These are phyloP conservation scores for Drosophila dives DNA, from an alignment of 2,888 invertebrate species.

Conservation along the genomic window DNA sequence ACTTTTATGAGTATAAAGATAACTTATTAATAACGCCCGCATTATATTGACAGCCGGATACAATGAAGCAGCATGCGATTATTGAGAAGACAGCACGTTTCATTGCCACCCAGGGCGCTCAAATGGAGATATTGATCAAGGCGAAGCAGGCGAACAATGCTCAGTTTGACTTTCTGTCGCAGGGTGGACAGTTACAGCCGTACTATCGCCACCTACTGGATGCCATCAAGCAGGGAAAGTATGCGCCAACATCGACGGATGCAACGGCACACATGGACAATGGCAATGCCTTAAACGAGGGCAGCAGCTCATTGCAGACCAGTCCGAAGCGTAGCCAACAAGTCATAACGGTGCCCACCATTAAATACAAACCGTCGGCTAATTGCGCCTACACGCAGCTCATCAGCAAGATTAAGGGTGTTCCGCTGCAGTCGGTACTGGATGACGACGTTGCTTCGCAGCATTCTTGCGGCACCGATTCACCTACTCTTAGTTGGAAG, in stretches of 20 bases:
- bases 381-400: conserved; percentile 95
- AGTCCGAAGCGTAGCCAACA: conserved; percentile 54
- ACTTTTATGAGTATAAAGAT: no score
- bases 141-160: conserved; percentile 97
- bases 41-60: conserved; percentile 89
- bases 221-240: conserved; percentile 89
- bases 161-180: conserved; percentile 96
- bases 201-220: conserved; percentile 93
- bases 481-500: conserved; percentile 64
- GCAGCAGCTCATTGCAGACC: conserved; percentile 9
- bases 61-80: conserved; percentile 94
- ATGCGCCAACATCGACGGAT: conserved; percentile 79
- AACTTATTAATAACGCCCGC: no score
- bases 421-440: conserved; percentile 83
- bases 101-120: conserved; percentile 95
- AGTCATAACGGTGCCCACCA: conserved; percentile 86
- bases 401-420: conserved; percentile 93
- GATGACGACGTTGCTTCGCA: conserved; percentile 73
- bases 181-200: conserved; percentile 92
- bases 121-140: conserved; percentile 99
- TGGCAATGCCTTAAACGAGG: conserved; percentile 37
- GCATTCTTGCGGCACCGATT: conserved; percentile 64
- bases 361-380: conserved; percentile 92
- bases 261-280: conserved; percentile 28
- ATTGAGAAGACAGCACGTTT: conserved; percentile 97